Evolutionary conservation across 2,797 vertebrate genomes (phyloP).

Genomic region (Sebastes itinus): DNA sequence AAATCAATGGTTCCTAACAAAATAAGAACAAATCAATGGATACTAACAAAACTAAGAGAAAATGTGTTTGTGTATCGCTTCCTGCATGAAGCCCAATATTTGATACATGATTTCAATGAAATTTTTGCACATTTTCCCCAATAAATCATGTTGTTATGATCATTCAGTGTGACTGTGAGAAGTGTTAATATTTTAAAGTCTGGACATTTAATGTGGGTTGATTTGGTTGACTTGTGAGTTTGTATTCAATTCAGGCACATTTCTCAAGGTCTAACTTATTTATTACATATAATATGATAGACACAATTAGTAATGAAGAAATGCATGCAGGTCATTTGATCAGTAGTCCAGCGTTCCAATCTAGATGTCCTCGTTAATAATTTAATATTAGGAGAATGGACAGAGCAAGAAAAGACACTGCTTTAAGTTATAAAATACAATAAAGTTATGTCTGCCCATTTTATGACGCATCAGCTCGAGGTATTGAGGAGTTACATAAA

Average conservation of each 20-base stretch:
- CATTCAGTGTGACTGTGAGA: background rate
- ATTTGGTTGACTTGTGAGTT: background rate
- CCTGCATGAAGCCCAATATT: background rate
- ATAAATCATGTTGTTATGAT: slow-evolving; percentile 46
- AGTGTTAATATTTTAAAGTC: background rate
- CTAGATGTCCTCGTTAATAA: background rate
- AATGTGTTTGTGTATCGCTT: no score
- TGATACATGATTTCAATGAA: slow-evolving; percentile 25
- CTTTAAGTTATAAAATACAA: background rate
- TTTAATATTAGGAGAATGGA: background rate
- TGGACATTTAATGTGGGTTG: background rate
- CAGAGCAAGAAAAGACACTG: background rate
- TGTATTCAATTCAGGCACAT: background rate
- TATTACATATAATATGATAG: background rate
- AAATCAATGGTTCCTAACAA: no score
- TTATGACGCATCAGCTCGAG: no score
- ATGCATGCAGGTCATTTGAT: background rate
- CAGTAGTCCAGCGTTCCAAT: background rate
- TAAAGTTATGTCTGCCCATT: background rate
- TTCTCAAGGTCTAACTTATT: background rate
- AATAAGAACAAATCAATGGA: no score
- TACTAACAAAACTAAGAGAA: no score
- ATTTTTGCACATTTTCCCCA: slow-evolving; percentile 3
- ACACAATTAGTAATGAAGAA: background rate
- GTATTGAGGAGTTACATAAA: background rate